phyloP scores from a whole-genome alignment of 1,140 invertebrate species.

The Antheraea mylitta region DNA sequence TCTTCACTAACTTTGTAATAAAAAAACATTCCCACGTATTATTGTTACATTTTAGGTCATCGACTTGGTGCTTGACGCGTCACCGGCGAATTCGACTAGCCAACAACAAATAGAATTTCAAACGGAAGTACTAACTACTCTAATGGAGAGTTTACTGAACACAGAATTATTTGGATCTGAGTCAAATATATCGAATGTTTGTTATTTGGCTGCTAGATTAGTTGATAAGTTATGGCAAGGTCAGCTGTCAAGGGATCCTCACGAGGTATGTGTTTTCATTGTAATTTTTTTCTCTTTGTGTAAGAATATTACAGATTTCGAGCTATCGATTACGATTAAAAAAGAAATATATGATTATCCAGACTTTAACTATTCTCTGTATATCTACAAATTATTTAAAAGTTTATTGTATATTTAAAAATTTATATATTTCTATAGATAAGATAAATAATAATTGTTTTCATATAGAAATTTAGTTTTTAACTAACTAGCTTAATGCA shows the following conservation, averaged over 20 bases:
- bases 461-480: no score
- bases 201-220: conserved; percentile 94
- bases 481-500: no score
- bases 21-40: neutral
- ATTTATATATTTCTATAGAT: no score
- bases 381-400: no score
- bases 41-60: conserved; percentile 80
- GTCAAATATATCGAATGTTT: conserved; percentile 94
- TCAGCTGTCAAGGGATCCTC: conserved; percentile 91
- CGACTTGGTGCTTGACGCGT: conserved; percentile 93
- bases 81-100: conserved; percentile 88
- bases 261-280: conserved; percentile 81
- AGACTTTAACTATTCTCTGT: no score
- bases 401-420: no score
- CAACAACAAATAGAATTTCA: conserved; percentile 93
- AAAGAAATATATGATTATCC: no score
- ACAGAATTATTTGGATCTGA: conserved; percentile 92
- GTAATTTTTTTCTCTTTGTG: neutral
- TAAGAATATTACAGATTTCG: no score
- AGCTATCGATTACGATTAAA: no score
- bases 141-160: conserved; percentile 96
- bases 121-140: conserved; percentile 93
- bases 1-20: neutral
- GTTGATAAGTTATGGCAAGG: conserved; percentile 99
- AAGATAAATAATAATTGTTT: no score